A percentile compares a stretch with the other conserved stretches of the same genome.
Evolutionary conservation across 2,113 vertebrate species (phyloP).

Genomic region (Osmerus eperlanus): DNA sequence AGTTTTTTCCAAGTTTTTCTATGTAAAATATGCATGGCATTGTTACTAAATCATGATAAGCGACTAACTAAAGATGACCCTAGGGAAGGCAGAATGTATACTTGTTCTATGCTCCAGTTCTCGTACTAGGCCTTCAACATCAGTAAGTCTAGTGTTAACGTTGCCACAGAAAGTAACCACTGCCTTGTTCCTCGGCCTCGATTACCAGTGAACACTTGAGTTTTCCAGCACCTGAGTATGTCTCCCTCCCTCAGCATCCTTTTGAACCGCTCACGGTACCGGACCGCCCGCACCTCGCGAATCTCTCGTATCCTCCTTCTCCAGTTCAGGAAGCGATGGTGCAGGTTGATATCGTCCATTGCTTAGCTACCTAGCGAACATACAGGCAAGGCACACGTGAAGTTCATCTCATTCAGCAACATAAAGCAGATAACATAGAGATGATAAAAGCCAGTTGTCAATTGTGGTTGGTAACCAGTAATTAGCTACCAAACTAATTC

Average conservation of each 20-base stretch:
- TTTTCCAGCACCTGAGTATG: slow-evolving; percentile 75
- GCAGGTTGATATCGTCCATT: slow-evolving; percentile 95
- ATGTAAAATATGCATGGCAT: too few species aligned
- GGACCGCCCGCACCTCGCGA: slow-evolving; percentile 83
- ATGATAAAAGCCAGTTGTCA: too few species aligned
- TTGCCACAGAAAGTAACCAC: background rate
- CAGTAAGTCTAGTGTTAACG: background rate
- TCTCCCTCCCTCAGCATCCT: slow-evolving; percentile 88
- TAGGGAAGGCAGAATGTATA: too few species aligned
- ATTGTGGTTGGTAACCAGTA: too few species aligned
- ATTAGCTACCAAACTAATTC: too few species aligned
- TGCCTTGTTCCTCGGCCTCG: background rate
- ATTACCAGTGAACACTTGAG: background rate
- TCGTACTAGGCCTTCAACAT: background rate
- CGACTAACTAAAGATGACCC: too few species aligned
- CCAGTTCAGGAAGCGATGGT: slow-evolving; percentile 93
- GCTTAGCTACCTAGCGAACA: slow-evolving; percentile 22
- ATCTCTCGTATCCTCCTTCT: slow-evolving; percentile 88
- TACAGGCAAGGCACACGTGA: too few species aligned
- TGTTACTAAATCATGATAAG: too few species aligned
- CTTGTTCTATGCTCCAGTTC: too few species aligned
- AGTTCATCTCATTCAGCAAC: too few species aligned
- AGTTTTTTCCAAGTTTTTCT: too few species aligned
- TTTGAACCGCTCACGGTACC: slow-evolving; percentile 85
- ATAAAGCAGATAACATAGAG: too few species aligned